Conservation (phyloP, 2,888 invertebrate species). For the Andrena hattorfiana region DNA sequence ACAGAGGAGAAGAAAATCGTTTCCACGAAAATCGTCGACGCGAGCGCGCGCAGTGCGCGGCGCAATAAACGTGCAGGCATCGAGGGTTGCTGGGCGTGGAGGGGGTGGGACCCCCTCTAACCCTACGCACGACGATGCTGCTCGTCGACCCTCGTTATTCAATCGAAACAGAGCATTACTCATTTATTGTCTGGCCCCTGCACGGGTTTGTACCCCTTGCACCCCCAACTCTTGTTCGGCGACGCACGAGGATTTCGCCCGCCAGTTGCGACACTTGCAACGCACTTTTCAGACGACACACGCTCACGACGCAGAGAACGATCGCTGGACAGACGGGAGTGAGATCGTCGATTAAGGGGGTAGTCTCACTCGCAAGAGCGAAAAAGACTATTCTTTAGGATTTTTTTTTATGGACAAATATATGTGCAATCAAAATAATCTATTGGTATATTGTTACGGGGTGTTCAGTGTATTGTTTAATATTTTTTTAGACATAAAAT, state of each 20-base stretch:
- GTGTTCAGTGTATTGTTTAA: no score
- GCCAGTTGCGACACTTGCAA: constrained; percentile 48
- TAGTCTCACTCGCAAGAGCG: background rate
- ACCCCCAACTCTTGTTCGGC: constrained; percentile 12
- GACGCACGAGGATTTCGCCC: constrained; percentile 41
- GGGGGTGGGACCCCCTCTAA: constrained; percentile 10
- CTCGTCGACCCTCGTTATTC: constrained; percentile 70
- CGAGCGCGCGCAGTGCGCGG: background rate
- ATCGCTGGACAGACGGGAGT: background rate
- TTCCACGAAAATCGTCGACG: constrained; percentile 48
- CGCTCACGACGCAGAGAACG: background rate
- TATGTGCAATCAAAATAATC: no score
- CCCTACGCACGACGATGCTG: constrained; percentile 54
- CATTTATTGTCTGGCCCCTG: constrained; percentile 61
- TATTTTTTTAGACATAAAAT: no score
- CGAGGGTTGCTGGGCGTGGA: constrained; percentile 11
- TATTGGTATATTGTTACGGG: no score
- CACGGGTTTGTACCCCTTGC: background rate
- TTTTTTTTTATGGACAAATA: no score
- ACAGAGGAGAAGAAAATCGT: constrained; percentile 14
- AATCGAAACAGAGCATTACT: constrained; percentile 68
- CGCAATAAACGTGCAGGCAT: constrained; percentile 13
- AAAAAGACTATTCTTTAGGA: no score
- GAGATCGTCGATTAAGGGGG: constrained; percentile 10
- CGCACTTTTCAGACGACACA: background rate